phyloP scores from a whole-genome alignment of 2,888 invertebrate species.

The Pimpla rufipes region DNA sequence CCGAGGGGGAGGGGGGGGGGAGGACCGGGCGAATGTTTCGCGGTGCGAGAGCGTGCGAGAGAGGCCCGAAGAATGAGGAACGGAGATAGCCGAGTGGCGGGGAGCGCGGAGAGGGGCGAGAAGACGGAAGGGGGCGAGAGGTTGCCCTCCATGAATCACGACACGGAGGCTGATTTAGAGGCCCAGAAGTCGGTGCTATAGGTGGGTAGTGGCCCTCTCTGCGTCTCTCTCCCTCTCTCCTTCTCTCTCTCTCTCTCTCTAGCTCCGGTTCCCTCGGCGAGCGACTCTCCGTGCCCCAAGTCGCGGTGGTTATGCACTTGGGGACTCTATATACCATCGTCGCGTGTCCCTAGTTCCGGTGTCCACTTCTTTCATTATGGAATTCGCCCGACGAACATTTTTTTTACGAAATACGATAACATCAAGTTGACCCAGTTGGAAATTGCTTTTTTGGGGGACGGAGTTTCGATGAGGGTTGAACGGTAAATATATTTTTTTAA shows the following conservation, averaged over 20 bases:
- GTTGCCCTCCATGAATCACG: conserved; percentile 85
- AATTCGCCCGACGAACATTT: neutral
- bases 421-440: neutral
- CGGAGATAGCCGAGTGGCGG: conserved; percentile 65
- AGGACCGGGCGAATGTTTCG: conserved; percentile 49
- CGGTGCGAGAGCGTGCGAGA: conserved; percentile 55
- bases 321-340: conserved; percentile 43
- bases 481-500: neutral
- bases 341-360: conserved; percentile 22
- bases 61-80: conserved; percentile 57
- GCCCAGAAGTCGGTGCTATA: conserved; percentile 83
- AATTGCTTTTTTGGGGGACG: neutral
- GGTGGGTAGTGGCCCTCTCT: conserved; percentile 69
- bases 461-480: neutral
- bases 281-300: conserved; percentile 71
- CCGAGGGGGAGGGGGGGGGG: neutral
- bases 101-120: conserved; percentile 63
- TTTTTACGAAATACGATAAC: neutral
- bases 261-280: conserved; percentile 40
- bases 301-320: conserved; percentile 69
- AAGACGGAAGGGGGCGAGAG: conserved; percentile 76
- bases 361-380: neutral
- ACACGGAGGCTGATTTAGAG: conserved; percentile 85
- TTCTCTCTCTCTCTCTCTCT: conserved; percentile 79
- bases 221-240: conserved; percentile 68